Percentiles rank a stretch among this genome's conserved stretches.
Conservation (phyloP, 2,797 vertebrate genomes). For the Diplodus puntazzo region DNA sequence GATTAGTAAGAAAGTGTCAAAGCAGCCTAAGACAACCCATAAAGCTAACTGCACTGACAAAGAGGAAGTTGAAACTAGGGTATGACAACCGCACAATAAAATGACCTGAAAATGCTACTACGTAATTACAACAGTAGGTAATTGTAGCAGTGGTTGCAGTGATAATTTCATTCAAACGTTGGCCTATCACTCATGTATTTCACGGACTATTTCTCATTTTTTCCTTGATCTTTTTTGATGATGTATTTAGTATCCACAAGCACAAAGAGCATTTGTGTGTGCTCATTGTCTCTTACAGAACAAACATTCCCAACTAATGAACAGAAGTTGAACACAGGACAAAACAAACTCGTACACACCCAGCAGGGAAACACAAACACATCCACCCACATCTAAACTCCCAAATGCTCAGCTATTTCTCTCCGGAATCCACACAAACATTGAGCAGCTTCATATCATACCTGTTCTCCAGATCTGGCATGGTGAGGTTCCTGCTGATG, state of each 20-base stretch:
- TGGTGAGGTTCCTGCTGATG: constrained; percentile 94
- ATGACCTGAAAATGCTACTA: neutral
- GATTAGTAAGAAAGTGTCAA: too few species aligned
- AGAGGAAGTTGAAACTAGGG: neutral
- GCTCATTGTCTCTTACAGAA: constrained; percentile 23
- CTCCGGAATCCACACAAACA: constrained; percentile 1
- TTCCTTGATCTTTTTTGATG: neutral
- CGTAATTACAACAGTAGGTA: neutral
- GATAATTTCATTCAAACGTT: neutral
- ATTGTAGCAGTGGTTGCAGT: neutral
- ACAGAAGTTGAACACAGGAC: constrained; percentile 3
- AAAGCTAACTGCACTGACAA: neutral
- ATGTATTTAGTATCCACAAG: neutral
- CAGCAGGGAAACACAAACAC: neutral
- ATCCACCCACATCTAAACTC: constrained; percentile 35
- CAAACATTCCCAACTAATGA: constrained; percentile 53
- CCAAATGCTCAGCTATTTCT: constrained; percentile 25
- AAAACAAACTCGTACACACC: constrained; percentile 2
- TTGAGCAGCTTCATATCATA: constrained; percentile 46
- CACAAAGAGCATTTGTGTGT: neutral
- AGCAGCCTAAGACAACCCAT: neutral
- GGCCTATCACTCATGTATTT: neutral
- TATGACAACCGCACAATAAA: neutral
- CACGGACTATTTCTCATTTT: neutral
- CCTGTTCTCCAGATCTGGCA: constrained; percentile 98